Evolutionary conservation across 2,113 vertebrate species (phyloP).

Genomic region (Cairina moschata): DNA sequence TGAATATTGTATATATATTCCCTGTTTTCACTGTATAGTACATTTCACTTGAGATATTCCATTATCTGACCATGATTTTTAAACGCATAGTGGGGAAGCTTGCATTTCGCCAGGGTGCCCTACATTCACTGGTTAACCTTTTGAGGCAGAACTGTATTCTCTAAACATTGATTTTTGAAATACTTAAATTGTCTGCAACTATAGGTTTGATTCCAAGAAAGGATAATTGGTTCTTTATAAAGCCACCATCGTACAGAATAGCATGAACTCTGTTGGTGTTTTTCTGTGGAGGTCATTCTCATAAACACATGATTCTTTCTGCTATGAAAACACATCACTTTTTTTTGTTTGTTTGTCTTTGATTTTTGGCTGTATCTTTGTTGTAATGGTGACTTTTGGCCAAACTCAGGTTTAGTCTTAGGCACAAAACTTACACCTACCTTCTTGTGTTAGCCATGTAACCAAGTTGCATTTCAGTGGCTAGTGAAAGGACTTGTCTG

Average conservation of each 20-base stretch:
- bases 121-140: background rate
- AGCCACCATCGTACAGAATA: background rate
- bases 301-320: background rate
- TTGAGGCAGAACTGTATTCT: background rate
- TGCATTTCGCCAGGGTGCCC: background rate
- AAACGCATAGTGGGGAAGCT: background rate
- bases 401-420: background rate
- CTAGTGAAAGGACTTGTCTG: background rate
- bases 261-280: background rate
- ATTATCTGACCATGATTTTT: background rate
- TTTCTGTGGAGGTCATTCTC: background rate
- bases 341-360: background rate
- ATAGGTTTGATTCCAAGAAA: background rate
- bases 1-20: background rate
- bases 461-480: background rate
- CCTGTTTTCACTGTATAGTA: background rate
- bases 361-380: background rate
- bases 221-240: background rate
- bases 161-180: background rate
- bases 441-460: background rate
- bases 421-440: background rate
- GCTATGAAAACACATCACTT: background rate
- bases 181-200: background rate
- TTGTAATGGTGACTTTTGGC: background rate
- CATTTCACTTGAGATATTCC: background rate